Conservation (phyloP, 2,888 invertebrate species). For the Ornithoptera priamus region DNA sequence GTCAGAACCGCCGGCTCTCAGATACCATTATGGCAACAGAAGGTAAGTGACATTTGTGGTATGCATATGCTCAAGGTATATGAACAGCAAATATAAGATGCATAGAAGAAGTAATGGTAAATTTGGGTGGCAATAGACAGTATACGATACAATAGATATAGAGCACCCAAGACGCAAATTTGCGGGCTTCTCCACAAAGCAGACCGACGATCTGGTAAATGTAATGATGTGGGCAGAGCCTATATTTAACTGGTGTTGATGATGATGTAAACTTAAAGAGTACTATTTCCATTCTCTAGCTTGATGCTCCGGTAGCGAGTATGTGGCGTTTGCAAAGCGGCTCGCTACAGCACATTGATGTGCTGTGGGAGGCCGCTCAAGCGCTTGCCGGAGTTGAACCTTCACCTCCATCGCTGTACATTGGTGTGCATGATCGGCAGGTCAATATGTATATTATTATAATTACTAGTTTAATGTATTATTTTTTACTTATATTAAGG, state of each 20-base stretch:
- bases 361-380: conserved; percentile 82
- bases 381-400: conserved; percentile 46
- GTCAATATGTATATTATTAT: conserved; percentile 47
- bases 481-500: not conserved
- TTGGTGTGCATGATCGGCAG: conserved; percentile 91
- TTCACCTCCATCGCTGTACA: conserved; percentile 84
- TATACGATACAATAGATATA: too few species aligned
- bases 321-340: conserved; percentile 90
- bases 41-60: conserved; percentile 72
- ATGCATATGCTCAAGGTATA: too few species aligned
- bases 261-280: not conserved
- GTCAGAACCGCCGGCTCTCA: conserved; percentile 81
- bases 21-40: conserved; percentile 85
- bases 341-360: conserved; percentile 84
- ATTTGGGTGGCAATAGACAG: too few species aligned
- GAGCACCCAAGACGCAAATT: too few species aligned
- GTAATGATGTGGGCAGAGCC: too few species aligned
- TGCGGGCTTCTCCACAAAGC: too few species aligned
- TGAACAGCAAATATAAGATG: too few species aligned
- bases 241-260: not conserved
- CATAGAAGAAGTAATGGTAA: too few species aligned
- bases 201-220: too few species aligned
- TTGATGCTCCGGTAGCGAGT: conserved; percentile 90
- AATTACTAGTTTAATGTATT: not conserved
- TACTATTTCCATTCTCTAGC: conserved; percentile 66